These are phyloP conservation scores for Troides aeacus DNA, from an alignment of 2,888 invertebrate genomes.

Conservation along the genomic window DNA sequence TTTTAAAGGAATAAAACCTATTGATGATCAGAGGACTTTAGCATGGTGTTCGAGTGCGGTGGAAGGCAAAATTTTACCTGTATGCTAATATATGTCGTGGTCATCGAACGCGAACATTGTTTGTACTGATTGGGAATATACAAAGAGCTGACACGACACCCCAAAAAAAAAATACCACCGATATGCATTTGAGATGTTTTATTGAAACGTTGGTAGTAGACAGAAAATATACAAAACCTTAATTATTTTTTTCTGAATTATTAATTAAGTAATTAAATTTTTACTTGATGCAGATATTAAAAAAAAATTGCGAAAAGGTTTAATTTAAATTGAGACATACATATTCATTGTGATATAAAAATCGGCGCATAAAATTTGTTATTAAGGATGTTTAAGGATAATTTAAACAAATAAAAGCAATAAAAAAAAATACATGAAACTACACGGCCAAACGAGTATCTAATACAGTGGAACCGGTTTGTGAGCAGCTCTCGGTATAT, in stretches of 20 bases:
- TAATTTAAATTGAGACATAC: neutral
- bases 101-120: slow-evolving; percentile 51
- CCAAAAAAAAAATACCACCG: neutral
- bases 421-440: slow-evolving; percentile 1
- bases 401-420: slow-evolving; percentile 6
- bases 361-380: neutral
- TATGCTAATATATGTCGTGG: slow-evolving; percentile 52
- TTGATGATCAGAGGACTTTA: too few relatives aligned
- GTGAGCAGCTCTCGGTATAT: slow-evolving; percentile 33
- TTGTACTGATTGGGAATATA: slow-evolving; percentile 41
- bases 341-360: neutral
- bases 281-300: neutral
- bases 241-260: neutral
- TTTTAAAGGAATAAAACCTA: too few relatives aligned
- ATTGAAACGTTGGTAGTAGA: neutral
- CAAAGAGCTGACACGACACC: slow-evolving; percentile 44
- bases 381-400: slow-evolving; percentile 6
- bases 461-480: slow-evolving; percentile 24
- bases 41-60: neutral
- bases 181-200: neutral
- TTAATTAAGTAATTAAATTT: too few relatives aligned
- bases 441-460: slow-evolving; percentile 10
- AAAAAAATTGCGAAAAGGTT: too few relatives aligned
- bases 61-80: slow-evolving; percentile 54
- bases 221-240: neutral